Conservation (phyloP, 1,140 invertebrate genomes). For the Dreissena rostriformis region DNA sequence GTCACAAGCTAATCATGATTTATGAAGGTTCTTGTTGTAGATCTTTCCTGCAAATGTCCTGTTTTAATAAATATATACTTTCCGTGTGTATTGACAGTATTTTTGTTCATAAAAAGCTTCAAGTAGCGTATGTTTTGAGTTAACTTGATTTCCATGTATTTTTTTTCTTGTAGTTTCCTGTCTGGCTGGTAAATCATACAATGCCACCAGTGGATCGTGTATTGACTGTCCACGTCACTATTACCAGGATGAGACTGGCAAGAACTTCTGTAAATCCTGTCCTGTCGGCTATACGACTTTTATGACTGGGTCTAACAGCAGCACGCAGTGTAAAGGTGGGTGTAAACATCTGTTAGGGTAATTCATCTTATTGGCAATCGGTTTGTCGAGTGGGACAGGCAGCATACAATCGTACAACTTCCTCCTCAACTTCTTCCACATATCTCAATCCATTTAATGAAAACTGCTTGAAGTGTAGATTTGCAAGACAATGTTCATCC, state of each 20-base stretch:
- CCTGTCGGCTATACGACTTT: slow-evolving; percentile 5
- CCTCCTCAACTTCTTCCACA: no score
- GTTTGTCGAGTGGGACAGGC: background rate
- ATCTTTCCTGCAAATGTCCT: no score
- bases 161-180: background rate
- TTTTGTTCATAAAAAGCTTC: no score
- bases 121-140: no score
- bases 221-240: slow-evolving; percentile 23
- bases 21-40: no score
- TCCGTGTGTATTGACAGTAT: no score
- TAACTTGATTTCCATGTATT: no score
- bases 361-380: background rate
- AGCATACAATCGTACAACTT: background rate
- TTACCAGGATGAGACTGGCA: slow-evolving; percentile 14
- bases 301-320: background rate
- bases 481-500: no score
- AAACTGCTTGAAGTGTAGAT: background rate
- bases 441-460: no score
- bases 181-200: background rate
- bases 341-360: background rate
- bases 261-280: slow-evolving; percentile 29
- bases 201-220: background rate
- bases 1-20: no score
- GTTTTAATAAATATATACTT: no score
- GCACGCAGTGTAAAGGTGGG: slow-evolving; percentile 21